A percentile compares a stretch with the other conserved stretches of the same genome.
phyloP scores from a whole-genome alignment of 2,113 vertebrate species.

The Albula goreensis region DNA sequence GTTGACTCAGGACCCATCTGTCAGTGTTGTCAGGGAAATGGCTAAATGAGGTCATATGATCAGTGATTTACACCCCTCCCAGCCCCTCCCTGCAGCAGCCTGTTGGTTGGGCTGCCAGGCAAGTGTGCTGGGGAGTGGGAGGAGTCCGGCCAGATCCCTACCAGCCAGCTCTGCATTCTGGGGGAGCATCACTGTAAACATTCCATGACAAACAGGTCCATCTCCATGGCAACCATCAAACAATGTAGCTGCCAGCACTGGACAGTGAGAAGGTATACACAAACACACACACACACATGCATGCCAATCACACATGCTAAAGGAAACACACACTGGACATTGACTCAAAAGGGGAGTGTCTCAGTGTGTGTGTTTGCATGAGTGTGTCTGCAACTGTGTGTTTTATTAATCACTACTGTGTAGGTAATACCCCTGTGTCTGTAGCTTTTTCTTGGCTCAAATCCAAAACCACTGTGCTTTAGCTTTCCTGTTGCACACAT shows the following conservation, averaged over 20 bases:
- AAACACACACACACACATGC: neutral
- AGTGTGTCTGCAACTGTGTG: neutral
- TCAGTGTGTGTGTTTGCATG: neutral
- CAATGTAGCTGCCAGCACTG: slow-evolving; percentile 37
- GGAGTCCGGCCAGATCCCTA: slow-evolving; percentile 5
- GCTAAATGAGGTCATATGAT: slow-evolving; percentile 56
- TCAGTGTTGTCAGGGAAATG: slow-evolving; percentile 55
- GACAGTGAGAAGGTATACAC: slow-evolving; percentile 28
- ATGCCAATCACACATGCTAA: neutral
- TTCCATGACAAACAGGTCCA: slow-evolving; percentile 53
- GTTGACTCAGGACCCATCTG: slow-evolving; percentile 51
- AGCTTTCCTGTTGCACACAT: neutral
- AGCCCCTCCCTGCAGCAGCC: slow-evolving; percentile 9
- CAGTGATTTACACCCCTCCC: slow-evolving; percentile 46
- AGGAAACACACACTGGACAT: neutral
- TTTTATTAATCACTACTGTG: neutral
- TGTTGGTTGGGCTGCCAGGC: slow-evolving; percentile 21
- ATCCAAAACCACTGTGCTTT: neutral
- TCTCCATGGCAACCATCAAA: slow-evolving; percentile 55
- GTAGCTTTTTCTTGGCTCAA: neutral
- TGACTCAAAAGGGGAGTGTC: neutral
- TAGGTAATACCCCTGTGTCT: too few species aligned
- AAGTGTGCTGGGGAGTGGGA: slow-evolving; percentile 38
- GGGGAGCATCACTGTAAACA: slow-evolving; percentile 65
- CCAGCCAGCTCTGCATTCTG: slow-evolving; percentile 54